Conservation (phyloP, 2,888 invertebrate genomes). For the Nomada hirtipes region DNA sequence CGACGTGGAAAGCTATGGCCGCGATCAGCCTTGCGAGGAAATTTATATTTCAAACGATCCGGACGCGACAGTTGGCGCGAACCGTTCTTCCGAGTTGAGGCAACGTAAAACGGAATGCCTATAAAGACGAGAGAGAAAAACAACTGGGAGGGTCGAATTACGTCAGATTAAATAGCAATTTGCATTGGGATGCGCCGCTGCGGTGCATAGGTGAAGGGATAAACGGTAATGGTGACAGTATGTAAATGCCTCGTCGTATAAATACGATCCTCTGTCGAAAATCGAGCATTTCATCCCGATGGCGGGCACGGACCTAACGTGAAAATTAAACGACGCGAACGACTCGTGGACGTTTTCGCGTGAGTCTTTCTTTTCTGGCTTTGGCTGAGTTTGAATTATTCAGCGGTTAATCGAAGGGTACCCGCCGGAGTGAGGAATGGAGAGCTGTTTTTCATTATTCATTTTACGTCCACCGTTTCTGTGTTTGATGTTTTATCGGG, state of each 20-base stretch:
- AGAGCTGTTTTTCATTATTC: conserved; percentile 48
- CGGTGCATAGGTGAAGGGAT: neutral
- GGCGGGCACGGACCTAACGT: neutral
- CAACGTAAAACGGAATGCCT: neutral
- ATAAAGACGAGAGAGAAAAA: neutral
- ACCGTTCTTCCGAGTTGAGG: neutral
- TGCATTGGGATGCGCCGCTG: conserved; percentile 29
- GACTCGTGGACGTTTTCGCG: neutral
- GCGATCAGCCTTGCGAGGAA: conserved; percentile 1
- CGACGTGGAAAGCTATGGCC: neutral
- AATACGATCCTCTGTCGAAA: too few species aligned
- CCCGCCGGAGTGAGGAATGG: neutral
- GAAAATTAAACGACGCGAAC: conserved; percentile 6
- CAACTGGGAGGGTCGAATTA: neutral
- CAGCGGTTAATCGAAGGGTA: conserved; percentile 40
- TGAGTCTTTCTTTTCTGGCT: conserved; percentile 14
- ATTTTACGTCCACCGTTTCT: conserved; percentile 40
- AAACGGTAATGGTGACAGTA: too few species aligned
- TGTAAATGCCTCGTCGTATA: too few species aligned
- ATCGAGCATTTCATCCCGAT: neutral
- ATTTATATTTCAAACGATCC: conserved; percentile 19
- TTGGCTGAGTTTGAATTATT: conserved; percentile 41
- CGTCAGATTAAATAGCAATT: conserved; percentile 52
- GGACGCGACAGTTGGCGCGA: neutral
- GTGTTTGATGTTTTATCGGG: conserved; percentile 45